A percentile compares a stretch with the other conserved stretches of the same genome.
Conservation (phyloP, 2,797 vertebrate genomes). For the Muraenolepis orangiensis region DNA sequence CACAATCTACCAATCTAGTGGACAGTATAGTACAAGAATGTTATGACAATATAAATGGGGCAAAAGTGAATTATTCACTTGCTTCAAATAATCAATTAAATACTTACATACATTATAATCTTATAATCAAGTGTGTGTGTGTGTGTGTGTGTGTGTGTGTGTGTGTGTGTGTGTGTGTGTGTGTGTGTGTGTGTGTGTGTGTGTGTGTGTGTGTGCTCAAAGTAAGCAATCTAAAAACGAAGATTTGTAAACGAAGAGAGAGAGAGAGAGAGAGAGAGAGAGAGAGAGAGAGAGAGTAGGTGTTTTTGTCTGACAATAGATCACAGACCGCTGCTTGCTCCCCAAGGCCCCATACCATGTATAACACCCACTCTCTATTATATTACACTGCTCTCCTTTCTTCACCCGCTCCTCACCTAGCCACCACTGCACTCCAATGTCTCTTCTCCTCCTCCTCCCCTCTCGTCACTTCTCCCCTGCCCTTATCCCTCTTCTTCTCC, state of each 20-base stretch:
- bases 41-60: not conserved
- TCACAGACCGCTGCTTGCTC: constrained; percentile 41
- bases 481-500: too few species aligned
- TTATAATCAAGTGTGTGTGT: too few species aligned
- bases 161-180: too few species aligned
- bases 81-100: too few species aligned
- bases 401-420: constrained; percentile 33
- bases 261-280: constrained; percentile 15
- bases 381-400: constrained; percentile 35
- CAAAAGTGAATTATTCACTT: not conserved
- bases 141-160: too few species aligned
- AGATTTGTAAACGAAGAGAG: constrained; percentile 7
- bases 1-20: not conserved
- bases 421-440: too few species aligned
- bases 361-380: constrained; percentile 47
- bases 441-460: too few species aligned
- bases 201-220: not conserved
- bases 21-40: not conserved
- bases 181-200: not conserved
- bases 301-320: constrained; percentile 36
- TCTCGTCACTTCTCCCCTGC: constrained; percentile 12
- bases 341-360: constrained; percentile 34
- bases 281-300: constrained; percentile 23
- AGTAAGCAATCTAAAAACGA: not conserved
- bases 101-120: not conserved